Conservation (phyloP, 2,797 vertebrate genomes). For the Gallinago solitaria region DNA sequence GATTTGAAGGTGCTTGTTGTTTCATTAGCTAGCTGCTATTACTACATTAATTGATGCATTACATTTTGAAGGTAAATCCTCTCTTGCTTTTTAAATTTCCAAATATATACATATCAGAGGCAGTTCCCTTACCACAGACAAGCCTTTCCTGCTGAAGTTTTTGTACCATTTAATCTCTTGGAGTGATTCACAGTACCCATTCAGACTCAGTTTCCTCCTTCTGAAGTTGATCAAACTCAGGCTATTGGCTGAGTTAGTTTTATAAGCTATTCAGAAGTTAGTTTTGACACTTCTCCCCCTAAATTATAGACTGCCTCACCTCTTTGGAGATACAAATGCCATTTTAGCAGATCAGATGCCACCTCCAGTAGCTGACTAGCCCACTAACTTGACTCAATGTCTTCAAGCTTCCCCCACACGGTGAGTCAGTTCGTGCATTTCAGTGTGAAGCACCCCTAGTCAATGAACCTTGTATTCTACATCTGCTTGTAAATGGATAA, state of each 20-base stretch:
- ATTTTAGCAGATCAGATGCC: not conserved
- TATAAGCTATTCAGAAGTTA: not conserved
- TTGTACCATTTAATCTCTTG: not conserved
- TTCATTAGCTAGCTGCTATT: not conserved
- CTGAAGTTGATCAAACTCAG: not conserved
- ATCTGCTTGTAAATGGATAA: not conserved
- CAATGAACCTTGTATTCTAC: not conserved
- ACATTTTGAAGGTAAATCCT: not conserved
- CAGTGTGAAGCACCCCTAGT: not conserved
- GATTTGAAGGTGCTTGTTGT: not conserved
- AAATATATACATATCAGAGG: not conserved
- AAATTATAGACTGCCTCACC: not conserved
- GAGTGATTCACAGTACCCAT: not conserved
- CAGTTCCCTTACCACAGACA: not conserved
- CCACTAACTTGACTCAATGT: not conserved
- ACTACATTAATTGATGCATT: not conserved
- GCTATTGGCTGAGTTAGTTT: too few relatives aligned
- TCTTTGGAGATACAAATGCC: not conserved
- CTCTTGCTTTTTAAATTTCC: not conserved
- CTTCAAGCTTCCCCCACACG: not conserved
- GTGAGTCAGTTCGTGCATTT: not conserved
- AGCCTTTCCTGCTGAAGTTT: not conserved
- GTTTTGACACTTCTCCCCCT: not conserved
- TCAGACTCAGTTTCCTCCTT: not conserved
- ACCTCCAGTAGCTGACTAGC: slow-evolving; percentile 9